Conservation (phyloP, 2,113 vertebrate genomes). For the Aptenodytes patagonicus region DNA sequence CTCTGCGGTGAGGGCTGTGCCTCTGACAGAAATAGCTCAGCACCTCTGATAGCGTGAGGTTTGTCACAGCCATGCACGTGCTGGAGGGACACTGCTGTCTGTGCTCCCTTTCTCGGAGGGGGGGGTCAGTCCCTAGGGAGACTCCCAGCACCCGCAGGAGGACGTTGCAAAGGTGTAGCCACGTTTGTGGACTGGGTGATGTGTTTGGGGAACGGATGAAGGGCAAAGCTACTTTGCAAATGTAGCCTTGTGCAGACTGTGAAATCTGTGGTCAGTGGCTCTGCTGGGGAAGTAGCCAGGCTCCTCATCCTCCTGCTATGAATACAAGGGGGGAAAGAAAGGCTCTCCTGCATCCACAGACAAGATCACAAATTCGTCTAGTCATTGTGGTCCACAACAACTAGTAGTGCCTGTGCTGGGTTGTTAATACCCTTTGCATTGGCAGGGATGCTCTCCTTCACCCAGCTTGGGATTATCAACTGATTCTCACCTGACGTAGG, state of each 20-base stretch:
- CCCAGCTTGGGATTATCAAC: neutral
- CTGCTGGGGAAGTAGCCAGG: neutral
- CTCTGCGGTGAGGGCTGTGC: neutral
- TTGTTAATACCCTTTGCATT: neutral
- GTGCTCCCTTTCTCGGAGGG: neutral
- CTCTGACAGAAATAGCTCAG: neutral
- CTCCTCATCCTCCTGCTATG: neutral
- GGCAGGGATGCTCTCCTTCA: neutral
- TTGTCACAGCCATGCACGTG: rapidly evolving
- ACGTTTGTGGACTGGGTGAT: neutral
- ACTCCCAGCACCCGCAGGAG: neutral
- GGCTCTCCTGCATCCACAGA: neutral
- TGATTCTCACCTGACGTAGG: neutral
- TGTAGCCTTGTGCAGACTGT: neutral
- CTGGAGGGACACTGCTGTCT: neutral
- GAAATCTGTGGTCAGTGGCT: neutral
- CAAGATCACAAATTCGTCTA: neutral
- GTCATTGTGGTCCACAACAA: neutral
- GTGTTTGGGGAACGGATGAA: neutral
- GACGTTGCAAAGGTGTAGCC: neutral
- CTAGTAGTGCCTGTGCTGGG: neutral
- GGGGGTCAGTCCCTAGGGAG: neutral
- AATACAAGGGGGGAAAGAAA: neutral
- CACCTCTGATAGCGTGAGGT: neutral
- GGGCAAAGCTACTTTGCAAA: neutral